Percentiles rank a stretch among this genome's conserved stretches.
These are phyloP conservation scores for Miniopterus natalensis DNA, from an alignment of 2,113 vertebrate species.

Conservation along the genomic window DNA sequence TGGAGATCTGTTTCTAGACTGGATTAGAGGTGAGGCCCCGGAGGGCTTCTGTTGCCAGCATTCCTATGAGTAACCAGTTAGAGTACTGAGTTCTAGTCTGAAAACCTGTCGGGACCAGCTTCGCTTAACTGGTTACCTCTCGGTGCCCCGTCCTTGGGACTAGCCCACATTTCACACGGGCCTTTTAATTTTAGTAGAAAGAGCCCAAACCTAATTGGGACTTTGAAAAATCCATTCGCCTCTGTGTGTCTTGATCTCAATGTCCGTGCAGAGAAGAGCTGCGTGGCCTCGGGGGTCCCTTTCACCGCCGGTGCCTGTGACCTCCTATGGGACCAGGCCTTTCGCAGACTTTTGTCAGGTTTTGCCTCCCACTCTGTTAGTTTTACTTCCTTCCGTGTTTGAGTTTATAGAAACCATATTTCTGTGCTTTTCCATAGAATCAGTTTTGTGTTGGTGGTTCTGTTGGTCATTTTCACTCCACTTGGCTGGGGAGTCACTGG, in stretches of 20 bases:
- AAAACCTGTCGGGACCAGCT: background rate
- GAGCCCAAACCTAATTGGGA: background rate
- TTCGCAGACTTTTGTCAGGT: accelerated
- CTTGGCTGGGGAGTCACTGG: background rate
- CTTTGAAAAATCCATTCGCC: background rate
- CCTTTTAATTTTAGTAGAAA: background rate
- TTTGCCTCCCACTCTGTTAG: background rate
- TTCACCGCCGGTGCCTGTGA: accelerated
- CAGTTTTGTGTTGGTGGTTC: background rate
- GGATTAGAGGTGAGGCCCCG: background rate
- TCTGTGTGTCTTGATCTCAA: background rate
- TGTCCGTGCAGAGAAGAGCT: background rate
- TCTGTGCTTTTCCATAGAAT: background rate
- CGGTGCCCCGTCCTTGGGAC: background rate
- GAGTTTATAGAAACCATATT: background rate
- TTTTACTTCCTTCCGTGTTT: background rate
- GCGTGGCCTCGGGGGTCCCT: accelerated
- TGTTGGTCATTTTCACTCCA: background rate
- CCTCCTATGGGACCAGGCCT: accelerated
- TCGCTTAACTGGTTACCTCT: background rate
- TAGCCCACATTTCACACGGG: accelerated
- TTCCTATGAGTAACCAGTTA: background rate
- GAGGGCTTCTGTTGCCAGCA: background rate
- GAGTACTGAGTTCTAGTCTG: background rate
- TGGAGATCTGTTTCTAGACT: background rate